Base-by-base conservation (phyloP, 2,888 invertebrate genomes). In the Agrochola lota region DNA sequence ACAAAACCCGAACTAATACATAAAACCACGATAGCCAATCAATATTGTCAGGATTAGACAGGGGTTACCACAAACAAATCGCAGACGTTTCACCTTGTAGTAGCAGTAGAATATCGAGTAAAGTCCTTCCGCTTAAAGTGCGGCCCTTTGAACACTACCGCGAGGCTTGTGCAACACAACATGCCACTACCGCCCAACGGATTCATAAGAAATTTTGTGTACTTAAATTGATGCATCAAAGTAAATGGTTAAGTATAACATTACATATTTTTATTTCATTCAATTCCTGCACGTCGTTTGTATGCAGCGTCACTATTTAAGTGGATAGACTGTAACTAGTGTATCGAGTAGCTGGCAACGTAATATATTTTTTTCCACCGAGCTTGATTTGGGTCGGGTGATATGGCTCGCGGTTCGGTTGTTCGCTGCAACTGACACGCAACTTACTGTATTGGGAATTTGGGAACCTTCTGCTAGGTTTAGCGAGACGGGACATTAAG, bases 351-450 rank as follows among this genome's bases (percentile, higher is more conserved):
- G 76, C 82, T 80, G 86, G 80, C 79, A 81, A 68, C 64, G 78
- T 85, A 87, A 90, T 88, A 86, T 87, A 86, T 91, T 90, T 90
- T n/a, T 90, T 87, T 85, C 85, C 79, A 78, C 79, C 78, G 77
- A 81, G 75, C 79, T 71, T 85, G 90, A 93, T 92, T 86, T 90
- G 85, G 91, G 91, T 87, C 90, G 88, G 71, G 78, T 88, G 90
- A 92, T 93, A 92, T 88, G 88, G 89, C 88, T 87, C 87, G 88
- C 89, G 89, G 91, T 91, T 86, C 88, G 83, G 79, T 87, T 87
- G 74, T 77, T 63, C 86, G 68, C 87, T 94, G 94, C 93, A 90
- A 84, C 87, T 94, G 94, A 93, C 94, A 93, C 88, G 85, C 81
- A 83, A 88, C 87, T 84, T 85, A 81, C 68, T 86, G 81, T 81